Evolutionary conservation across 2,888 invertebrate species (phyloP), one percentile per base, ranked within the genome.

Genomic region (Philonicus albiceps): DNA sequence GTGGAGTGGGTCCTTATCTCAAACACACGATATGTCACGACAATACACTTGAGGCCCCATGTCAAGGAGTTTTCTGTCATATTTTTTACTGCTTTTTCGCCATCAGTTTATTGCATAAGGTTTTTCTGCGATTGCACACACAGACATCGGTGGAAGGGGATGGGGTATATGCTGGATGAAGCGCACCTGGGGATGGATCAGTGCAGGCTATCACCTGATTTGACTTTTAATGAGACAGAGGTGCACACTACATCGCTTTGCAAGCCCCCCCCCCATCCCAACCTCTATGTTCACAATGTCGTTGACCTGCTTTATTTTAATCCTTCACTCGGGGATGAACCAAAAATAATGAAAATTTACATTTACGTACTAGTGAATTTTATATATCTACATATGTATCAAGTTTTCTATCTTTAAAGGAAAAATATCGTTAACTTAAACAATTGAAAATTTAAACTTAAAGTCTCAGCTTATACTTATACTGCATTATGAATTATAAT

Each of bases 1-100:
- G 49, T 34, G 49, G 53, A 86, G 49, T 75, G 86, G 37, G 40
- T 76, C 76, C 76, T 86, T 76, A 37, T 78, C 40, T 86, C 78
- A 78, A 78, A 76, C 76, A 86, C 55, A 86, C 30, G 86, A 86
- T 76, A 86, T 86, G 76, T 86, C 78, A 86, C 86, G 86, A 86
- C 86, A 86, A 78, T 86, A 78, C 76, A 86, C 86, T 86, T 86
- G 40, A 78, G 75, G 64, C 13, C 49, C 64, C 30, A 86, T 84
- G 84, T 84, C 84, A 84, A 84, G 84, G 73, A 49, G 84, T 84
- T 84, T 84, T 84, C 84, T 84, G 84, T 84, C 73, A 84, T 84
- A 37, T 84, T 84, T 83, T 84, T 73, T 64, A 64, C 19, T 64
- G 64, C 16, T 53, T 53, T 53, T 53, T 53, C 53, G 19, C 27